A percentile compares a stretch with the other conserved stretches of the same genome.
Conservation (phyloP, 2,888 invertebrate species). For the Cancer borealis region DNA sequence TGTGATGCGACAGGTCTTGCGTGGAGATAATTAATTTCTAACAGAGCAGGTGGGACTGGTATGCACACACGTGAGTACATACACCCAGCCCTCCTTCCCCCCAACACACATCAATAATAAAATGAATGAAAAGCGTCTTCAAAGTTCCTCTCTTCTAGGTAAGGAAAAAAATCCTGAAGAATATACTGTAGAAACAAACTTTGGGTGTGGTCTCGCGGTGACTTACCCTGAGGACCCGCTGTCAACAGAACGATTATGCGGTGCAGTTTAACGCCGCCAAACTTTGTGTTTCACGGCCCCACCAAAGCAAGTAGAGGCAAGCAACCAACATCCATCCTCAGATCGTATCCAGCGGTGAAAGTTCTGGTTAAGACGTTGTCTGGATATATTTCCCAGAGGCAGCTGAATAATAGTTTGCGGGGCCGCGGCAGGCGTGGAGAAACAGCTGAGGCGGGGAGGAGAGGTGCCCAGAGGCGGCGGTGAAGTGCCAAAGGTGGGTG, state of each 20-base stretch:
- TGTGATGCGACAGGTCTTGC: background rate
- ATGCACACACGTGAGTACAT: background rate
- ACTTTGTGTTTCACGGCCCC: background rate
- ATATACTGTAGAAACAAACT: background rate
- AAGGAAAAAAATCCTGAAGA: background rate
- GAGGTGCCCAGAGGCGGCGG: background rate
- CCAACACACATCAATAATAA: background rate
- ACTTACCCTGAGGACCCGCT: background rate
- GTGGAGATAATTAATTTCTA: background rate
- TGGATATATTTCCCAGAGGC: slow-evolving; percentile 62
- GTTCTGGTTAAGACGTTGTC: slow-evolving; percentile 61
- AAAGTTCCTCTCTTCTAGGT: background rate
- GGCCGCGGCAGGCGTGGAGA: slow-evolving; percentile 35
- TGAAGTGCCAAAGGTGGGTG: background rate
- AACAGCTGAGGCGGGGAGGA: background rate
- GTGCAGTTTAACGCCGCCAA: slow-evolving; percentile 33
- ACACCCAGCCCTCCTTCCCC: background rate
- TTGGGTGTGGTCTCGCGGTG: background rate
- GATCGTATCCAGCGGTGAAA: slow-evolving; percentile 54
- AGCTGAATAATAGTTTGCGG: slow-evolving; percentile 56
- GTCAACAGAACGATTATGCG: slow-evolving; percentile 41
- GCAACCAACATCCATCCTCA: slow-evolving; percentile 50
- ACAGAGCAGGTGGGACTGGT: background rate
- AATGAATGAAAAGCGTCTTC: background rate
- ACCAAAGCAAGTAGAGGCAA: slow-evolving; percentile 29